These are phyloP conservation scores for Tetramorium bicarinatum DNA, from an alignment of 2,888 invertebrate species.

Conservation along the genomic window DNA sequence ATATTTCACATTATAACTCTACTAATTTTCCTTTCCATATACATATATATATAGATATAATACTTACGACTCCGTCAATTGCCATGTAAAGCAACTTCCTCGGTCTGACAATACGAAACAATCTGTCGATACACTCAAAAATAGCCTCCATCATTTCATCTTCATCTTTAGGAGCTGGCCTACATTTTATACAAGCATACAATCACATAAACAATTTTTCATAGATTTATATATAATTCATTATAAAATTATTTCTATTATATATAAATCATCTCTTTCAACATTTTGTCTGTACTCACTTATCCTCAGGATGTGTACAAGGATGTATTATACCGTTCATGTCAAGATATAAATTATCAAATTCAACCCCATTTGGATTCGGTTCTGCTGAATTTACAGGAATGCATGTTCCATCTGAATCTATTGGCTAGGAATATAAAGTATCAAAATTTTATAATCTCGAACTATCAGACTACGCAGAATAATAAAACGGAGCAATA, in stretches of 20 bases:
- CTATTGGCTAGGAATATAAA: conserved; percentile 89
- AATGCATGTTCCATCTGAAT: conserved; percentile 92
- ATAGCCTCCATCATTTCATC: conserved; percentile 99
- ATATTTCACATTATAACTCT: neutral
- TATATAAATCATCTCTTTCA: neutral
- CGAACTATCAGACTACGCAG: neutral
- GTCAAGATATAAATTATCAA: conserved; percentile 99
- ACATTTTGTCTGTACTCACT: conserved; percentile 84
- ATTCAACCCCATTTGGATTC: conserved; percentile 98
- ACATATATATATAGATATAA: conserved; percentile 14
- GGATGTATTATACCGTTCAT: conserved; percentile 99
- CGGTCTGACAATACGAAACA: conserved; percentile 97
- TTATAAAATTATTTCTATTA: neutral
- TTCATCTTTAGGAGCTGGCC: conserved; percentile 98
- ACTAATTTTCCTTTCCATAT: neutral
- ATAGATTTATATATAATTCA: neutral
- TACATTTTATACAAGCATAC: conserved; percentile 72
- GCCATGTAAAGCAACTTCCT: conserved; percentile 99
- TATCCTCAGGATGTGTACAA: conserved; percentile 99
- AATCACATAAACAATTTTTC: neutral
- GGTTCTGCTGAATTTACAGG: conserved; percentile 94
- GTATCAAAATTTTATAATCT: conserved; percentile 3
- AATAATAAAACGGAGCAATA: neutral
- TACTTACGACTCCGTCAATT: conserved; percentile 97
- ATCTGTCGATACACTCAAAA: conserved; percentile 98